Base-by-base conservation (phyloP, 2,113 vertebrate species). In the Daphoenositta chrysoptera region DNA sequence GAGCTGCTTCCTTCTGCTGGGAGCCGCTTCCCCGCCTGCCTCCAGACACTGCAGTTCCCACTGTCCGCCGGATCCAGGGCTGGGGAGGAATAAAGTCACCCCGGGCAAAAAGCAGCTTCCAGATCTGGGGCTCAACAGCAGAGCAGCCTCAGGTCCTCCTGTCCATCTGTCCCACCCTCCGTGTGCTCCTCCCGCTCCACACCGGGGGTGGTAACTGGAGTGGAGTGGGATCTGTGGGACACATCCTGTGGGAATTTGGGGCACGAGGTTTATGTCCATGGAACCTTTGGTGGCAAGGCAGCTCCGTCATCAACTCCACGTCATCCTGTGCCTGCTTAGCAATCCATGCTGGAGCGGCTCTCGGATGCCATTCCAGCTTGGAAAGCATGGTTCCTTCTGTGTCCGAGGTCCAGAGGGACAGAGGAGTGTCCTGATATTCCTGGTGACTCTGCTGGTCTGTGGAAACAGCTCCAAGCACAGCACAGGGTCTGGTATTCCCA, bases 1-100 rank as follows among this genome's bases (percentile, higher is more conserved):
- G n/a, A 76, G 37, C 93, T 0, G 16, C 91, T 87, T 89, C 87
- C 87, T 88, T 70, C 90, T 90, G 91, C 78, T 28, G 63, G 50
- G 18, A 58, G 81, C 70, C 15, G 9, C 63, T 69, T 53, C 83
- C 31, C 88, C 16, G 48, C 68, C 61, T n/a, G 23, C 30, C 33
- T 21, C 57, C 94, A 78, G 61, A 45, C 84, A 53, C 53, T 1
- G 1, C 75, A 14, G n/a, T n/a, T 83, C 85, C 73, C 37, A 3
- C 88, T 45, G 39, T 13, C 66, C 61, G 57, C 54, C 1, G 3
- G 9, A 11, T 6, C 69, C 30, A 11, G 47, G 56, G 12, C 44
- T 27, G 37, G 26, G 39, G 20, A 71, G 42, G 44, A 50, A 35
- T 12, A 58, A 69, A 88, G 30, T 4, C 82, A 66, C 56, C 24